A percentile compares a stretch with the other conserved stretches of the same genome.
These are phyloP conservation scores for Portunus trituberculatus DNA, from an alignment of 1,140 invertebrate species.

Conservation along the genomic window DNA sequence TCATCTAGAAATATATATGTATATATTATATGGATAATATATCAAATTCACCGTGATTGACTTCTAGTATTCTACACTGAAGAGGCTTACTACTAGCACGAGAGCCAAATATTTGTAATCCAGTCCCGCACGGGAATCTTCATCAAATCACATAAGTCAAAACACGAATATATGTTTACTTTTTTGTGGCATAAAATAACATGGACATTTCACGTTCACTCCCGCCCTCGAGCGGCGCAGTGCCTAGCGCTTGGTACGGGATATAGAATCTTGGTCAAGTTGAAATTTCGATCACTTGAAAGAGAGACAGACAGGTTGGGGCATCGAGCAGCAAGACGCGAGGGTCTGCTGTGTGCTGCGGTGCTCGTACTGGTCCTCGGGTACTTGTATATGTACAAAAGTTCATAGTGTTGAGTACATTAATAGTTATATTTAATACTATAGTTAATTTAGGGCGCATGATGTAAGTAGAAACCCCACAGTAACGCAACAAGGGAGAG, in stretches of 20 bases:
- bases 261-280: not conserved
- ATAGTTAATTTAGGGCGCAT: not conserved
- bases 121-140: not conserved
- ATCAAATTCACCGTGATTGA: not conserved
- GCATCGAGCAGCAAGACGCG: no score
- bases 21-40: not conserved
- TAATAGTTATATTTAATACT: not conserved
- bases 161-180: not conserved
- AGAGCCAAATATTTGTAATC: not conserved
- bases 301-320: not conserved
- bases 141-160: not conserved
- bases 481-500: not conserved
- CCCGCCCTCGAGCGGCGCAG: not conserved
- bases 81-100: not conserved
- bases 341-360: not conserved
- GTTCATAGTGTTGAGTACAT: constrained; percentile 22
- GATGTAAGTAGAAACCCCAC: not conserved
- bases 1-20: not conserved
- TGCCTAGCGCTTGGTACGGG: not conserved
- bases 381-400: not conserved
- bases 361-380: not conserved
- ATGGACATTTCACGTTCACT: not conserved
- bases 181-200: not conserved
- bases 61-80: not conserved
- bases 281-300: not conserved